Conservation (phyloP, 2,888 invertebrate genomes). For the Stomorhina lunata region DNA sequence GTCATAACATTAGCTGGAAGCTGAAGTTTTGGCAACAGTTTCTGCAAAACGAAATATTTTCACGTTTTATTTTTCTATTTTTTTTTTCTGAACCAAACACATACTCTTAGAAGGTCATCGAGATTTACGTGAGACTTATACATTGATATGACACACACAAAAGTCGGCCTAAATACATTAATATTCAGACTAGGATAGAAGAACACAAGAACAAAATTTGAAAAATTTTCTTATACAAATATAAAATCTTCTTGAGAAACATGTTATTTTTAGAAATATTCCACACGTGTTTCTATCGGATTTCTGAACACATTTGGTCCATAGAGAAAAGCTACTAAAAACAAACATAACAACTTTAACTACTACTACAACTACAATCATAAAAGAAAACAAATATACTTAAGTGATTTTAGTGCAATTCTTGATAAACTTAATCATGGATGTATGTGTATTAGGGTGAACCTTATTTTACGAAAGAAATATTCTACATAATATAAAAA, state of each 20-base stretch:
- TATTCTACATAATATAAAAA: too few species aligned
- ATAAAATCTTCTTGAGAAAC: background rate
- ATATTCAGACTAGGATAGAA: background rate
- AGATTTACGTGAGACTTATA: constrained; percentile 24
- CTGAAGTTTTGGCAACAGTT: background rate
- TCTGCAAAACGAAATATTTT: background rate
- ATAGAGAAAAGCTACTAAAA: background rate
- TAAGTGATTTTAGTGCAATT: background rate
- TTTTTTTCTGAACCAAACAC: too few species aligned
- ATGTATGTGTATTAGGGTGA: background rate
- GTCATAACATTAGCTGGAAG: background rate
- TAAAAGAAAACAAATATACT: background rate
- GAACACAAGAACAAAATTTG: background rate
- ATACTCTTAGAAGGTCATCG: constrained; percentile 38
- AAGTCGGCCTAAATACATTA: background rate
- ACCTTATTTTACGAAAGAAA: too few species aligned
- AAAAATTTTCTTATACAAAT: background rate
- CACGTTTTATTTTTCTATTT: constrained; percentile 32
- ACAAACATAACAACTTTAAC: too few species aligned
- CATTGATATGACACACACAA: background rate
- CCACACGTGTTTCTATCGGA: background rate
- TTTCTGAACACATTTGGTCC: background rate
- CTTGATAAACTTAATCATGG: background rate
- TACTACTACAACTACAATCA: too few species aligned
- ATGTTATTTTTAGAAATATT: background rate